Percentiles rank a stretch among this genome's conserved stretches.
phyloP scores from a whole-genome alignment of 2,888 invertebrate genomes.

The Leptarthrus brevirostris region DNA sequence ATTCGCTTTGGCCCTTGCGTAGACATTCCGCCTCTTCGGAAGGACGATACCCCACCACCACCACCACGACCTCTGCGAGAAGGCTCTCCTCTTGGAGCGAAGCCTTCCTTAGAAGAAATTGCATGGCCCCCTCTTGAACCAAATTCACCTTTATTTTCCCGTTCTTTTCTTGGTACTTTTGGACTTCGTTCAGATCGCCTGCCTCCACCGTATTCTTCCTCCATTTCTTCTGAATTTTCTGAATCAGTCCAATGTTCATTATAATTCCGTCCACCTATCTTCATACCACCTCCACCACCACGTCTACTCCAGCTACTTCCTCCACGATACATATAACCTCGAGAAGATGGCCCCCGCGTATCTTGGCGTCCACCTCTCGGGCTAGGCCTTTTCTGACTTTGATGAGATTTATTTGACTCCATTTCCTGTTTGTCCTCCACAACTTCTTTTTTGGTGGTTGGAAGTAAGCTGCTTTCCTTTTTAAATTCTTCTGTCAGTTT shows the following conservation, averaged over 20 bases:
- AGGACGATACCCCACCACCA: slow-evolving; percentile 67
- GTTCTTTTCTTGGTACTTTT: slow-evolving; percentile 64
- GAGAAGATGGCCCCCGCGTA: slow-evolving; percentile 63
- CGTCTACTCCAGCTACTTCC: slow-evolving; percentile 65
- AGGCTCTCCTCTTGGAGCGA: slow-evolving; percentile 89
- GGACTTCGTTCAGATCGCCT: slow-evolving; percentile 71
- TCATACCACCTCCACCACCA: slow-evolving; percentile 66
- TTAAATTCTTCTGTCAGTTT: slow-evolving; percentile 53
- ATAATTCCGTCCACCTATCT: slow-evolving; percentile 61
- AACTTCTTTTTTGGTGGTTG: slow-evolving; percentile 22
- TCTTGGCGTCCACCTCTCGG: slow-evolving; percentile 69
- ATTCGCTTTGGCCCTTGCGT: slow-evolving; percentile 72
- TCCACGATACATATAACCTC: slow-evolving; percentile 69
- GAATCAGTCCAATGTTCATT: slow-evolving; percentile 71
- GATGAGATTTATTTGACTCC: slow-evolving; percentile 2
- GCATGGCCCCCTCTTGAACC: slow-evolving; percentile 68
- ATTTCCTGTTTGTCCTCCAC: slow-evolving; percentile 12
- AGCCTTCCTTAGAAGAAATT: slow-evolving; percentile 72
- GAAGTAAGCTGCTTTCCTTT: slow-evolving; percentile 4
- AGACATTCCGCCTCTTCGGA: slow-evolving; percentile 64
- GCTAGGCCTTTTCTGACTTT: slow-evolving; percentile 60
- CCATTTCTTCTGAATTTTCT: slow-evolving; percentile 79
- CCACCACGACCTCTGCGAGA: slow-evolving; percentile 85
- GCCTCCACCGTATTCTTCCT: slow-evolving; percentile 74
- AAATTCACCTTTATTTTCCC: slow-evolving; percentile 61